Percentiles rank a stretch among this genome's conserved stretches.
Conservation (phyloP, 2,113 vertebrate genomes). For the Myotis lucifugus region DNA sequence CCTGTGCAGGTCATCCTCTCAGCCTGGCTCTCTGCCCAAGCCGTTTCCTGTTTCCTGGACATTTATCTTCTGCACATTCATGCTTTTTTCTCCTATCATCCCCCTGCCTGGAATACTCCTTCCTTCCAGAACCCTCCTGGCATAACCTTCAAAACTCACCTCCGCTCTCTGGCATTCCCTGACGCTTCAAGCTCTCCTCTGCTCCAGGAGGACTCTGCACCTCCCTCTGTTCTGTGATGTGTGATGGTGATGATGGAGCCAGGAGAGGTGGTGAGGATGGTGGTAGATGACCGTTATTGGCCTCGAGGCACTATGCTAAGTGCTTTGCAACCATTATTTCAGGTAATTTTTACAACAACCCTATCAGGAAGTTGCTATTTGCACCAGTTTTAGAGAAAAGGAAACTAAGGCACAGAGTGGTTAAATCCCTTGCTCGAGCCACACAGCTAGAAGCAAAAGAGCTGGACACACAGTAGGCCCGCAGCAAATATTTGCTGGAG, state of each 20-base stretch:
- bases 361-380: not conserved
- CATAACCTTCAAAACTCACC: constrained; percentile 17
- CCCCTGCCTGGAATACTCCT: not conserved
- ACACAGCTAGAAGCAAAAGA: not conserved
- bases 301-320: not conserved
- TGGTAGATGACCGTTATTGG: not conserved
- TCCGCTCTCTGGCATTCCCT: not conserved
- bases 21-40: constrained; percentile 31
- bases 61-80: constrained; percentile 21
- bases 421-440: not conserved
- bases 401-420: not conserved
- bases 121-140: constrained; percentile 55
- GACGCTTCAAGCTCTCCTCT: not conserved
- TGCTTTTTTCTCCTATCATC: not conserved
- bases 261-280: not conserved
- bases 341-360: not conserved
- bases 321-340: not conserved
- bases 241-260: not conserved
- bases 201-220: not conserved
- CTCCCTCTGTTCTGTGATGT: not conserved
- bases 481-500: not conserved
- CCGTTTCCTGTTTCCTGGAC: constrained; percentile 64
- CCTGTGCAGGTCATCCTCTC: not conserved
- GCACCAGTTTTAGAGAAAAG: not conserved
- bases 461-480: constrained; percentile 10